Evolutionary conservation across 2,888 invertebrate genomes (phyloP).

Genomic region (Ormia ochracea): DNA sequence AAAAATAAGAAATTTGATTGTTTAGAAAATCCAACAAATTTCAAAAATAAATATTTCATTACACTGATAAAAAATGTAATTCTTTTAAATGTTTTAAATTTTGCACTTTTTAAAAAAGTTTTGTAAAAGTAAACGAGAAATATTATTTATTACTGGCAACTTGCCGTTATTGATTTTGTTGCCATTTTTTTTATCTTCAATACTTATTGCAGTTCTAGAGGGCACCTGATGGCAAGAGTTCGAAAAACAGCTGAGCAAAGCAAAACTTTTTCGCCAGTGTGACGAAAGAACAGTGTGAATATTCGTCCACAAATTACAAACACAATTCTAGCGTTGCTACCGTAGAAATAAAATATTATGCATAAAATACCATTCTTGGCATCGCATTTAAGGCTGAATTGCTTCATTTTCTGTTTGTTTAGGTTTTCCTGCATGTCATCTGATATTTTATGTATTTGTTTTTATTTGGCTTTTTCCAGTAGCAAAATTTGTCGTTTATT

Average conservation of each 20-base stretch:
- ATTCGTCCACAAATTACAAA: not conserved
- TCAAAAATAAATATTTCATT: too few relatives aligned
- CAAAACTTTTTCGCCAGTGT: not conserved
- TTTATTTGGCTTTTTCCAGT: conserved; percentile 1
- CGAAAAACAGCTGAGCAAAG: not conserved
- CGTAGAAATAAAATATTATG: not conserved
- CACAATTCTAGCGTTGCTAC: not conserved
- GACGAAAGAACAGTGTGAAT: not conserved
- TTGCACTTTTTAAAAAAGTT: too few relatives aligned
- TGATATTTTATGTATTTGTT: not conserved
- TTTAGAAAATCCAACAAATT: too few relatives aligned
- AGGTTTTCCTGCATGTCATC: not conserved
- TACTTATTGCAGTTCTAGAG: not conserved
- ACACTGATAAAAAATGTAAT: too few relatives aligned
- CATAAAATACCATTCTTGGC: conserved; percentile 26
- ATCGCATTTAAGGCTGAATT: conserved; percentile 34
- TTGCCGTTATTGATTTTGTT: not conserved
- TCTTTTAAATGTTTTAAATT: too few relatives aligned
- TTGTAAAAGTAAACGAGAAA: not conserved
- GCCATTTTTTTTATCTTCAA: not conserved
- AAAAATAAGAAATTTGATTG: too few relatives aligned
- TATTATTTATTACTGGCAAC: too few relatives aligned
- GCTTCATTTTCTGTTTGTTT: conserved; percentile 9
- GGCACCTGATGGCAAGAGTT: not conserved
- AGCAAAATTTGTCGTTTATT: conserved; percentile 48